A percentile compares a stretch with the other conserved stretches of the same genome.
Evolutionary conservation across 2,797 vertebrate species (phyloP).

Genomic region (Apogon talboti): DNA sequence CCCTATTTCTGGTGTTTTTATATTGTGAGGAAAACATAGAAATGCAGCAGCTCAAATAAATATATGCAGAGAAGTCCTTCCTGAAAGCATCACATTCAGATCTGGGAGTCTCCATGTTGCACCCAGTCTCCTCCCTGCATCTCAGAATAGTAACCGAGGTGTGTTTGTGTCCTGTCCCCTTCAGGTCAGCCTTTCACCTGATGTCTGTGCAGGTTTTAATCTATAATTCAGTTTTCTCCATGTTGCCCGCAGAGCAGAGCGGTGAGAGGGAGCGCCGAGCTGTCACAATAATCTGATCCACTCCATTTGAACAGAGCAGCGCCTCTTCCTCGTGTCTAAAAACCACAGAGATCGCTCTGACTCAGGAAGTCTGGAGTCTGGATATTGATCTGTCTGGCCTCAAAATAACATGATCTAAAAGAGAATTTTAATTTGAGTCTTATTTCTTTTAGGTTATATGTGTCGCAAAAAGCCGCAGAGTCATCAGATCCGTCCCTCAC

Average conservation of each 20-base stretch:
- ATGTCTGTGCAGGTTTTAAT: conserved; percentile 50
- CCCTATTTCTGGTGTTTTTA: no score
- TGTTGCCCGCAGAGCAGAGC: conserved; percentile 24
- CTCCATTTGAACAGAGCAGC: conserved; percentile 13
- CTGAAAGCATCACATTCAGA: neutral
- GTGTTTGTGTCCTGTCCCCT: conserved; percentile 21
- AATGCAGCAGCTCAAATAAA: neutral
- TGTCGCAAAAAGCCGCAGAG: conserved; percentile 79
- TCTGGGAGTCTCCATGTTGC: neutral
- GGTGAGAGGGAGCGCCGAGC: neutral
- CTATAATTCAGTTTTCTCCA: conserved; percentile 65
- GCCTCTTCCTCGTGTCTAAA: conserved; percentile 13
- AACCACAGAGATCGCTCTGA: conserved; percentile 11
- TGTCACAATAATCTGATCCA: conserved; percentile 52
- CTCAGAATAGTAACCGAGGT: conserved; percentile 7
- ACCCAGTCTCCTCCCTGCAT: neutral
- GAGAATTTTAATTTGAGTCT: neutral
- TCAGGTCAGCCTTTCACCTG: conserved; percentile 39
- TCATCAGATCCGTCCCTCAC: conserved; percentile 67
- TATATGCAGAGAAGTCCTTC: neutral
- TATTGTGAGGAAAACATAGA: no score
- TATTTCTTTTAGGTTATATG: conserved; percentile 87
- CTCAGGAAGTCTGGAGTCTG: conserved; percentile 4
- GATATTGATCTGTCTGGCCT: neutral
- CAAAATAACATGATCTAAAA: no score